Conservation (phyloP, 1,140 invertebrate genomes). For the Melitaea cinxia region DNA sequence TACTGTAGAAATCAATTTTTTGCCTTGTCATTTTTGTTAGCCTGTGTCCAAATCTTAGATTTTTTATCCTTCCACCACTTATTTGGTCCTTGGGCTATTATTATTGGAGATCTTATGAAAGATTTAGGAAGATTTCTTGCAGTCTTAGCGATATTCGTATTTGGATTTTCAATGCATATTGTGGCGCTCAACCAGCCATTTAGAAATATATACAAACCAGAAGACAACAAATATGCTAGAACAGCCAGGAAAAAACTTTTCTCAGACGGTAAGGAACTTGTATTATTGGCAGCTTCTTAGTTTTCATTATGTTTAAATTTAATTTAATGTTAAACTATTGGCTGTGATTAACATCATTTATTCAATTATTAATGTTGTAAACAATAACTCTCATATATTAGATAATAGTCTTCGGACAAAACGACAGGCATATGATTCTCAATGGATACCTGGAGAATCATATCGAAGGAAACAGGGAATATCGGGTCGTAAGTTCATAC, state of each 20-base stretch:
- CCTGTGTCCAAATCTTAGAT: constrained; percentile 98
- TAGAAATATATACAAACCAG: constrained; percentile 84
- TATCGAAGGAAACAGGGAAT: constrained; percentile 80
- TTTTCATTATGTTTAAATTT: not conserved
- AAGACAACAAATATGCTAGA: constrained; percentile 78
- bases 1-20: constrained; percentile 98
- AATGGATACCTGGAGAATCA: constrained; percentile 74
- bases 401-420: constrained; percentile 70
- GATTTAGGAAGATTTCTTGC: constrained; percentile 97
- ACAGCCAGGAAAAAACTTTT: constrained; percentile 83
- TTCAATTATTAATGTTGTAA: constrained; percentile 7
- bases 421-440: constrained; percentile 68
- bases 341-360: not conserved
- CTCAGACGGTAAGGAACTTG: constrained; percentile 86
- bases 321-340: not conserved
- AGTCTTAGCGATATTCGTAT: constrained; percentile 98
- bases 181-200: constrained; percentile 97
- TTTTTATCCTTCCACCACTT: constrained; percentile 99
- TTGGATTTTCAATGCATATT: constrained; percentile 99
- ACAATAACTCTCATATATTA: constrained; percentile 52
- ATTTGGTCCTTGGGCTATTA: constrained; percentile 98
- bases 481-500: constrained; percentile 79
- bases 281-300: constrained; percentile 16
- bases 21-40: constrained; percentile 95
- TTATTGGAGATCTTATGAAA: constrained; percentile 94